Conservation (phyloP, 2,113 vertebrate genomes). For the Percopsis transmontana region DNA sequence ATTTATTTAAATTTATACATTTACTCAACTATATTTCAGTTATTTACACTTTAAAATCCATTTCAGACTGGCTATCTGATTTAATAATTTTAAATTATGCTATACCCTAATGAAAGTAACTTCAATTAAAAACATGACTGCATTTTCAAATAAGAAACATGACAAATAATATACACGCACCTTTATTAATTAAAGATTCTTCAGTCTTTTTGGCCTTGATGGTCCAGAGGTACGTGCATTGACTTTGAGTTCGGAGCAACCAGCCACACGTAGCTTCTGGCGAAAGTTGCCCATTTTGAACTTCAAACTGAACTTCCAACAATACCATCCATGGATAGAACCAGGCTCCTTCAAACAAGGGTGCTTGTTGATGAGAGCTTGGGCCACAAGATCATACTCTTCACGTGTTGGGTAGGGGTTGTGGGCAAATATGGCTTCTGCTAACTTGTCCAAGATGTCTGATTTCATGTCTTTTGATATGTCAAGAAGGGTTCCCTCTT, state of each 20-base stretch:
- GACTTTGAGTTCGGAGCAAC: conserved; percentile 1
- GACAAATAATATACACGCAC: too few relatives aligned
- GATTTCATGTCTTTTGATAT: conserved; percentile 35
- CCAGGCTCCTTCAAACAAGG: conserved; percentile 26
- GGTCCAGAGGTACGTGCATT: not conserved
- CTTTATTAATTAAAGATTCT: too few relatives aligned
- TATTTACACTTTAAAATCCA: too few relatives aligned
- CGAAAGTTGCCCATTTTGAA: conserved; percentile 1
- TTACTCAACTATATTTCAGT: too few relatives aligned
- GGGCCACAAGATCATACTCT: conserved; percentile 25
- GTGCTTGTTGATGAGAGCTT: conserved; percentile 34
- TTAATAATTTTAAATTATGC: too few relatives aligned
- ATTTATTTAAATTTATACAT: too few relatives aligned
- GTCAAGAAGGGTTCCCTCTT: conserved; percentile 23
- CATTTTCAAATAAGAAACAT: too few relatives aligned
- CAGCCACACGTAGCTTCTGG: not conserved
- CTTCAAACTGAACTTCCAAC: conserved; percentile 1
- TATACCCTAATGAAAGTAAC: too few relatives aligned
- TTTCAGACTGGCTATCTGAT: too few relatives aligned
- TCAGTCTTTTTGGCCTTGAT: not conserved
- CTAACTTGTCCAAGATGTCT: conserved; percentile 42
- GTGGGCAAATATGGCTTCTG: conserved; percentile 29
- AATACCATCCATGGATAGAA: conserved; percentile 1
- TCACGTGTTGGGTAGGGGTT: conserved; percentile 26
- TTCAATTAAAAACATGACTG: too few relatives aligned